Percentiles rank a stretch among this genome's conserved stretches.
phyloP scores from a whole-genome alignment of 2,888 invertebrate genomes.

The Ellobium chinense region DNA sequence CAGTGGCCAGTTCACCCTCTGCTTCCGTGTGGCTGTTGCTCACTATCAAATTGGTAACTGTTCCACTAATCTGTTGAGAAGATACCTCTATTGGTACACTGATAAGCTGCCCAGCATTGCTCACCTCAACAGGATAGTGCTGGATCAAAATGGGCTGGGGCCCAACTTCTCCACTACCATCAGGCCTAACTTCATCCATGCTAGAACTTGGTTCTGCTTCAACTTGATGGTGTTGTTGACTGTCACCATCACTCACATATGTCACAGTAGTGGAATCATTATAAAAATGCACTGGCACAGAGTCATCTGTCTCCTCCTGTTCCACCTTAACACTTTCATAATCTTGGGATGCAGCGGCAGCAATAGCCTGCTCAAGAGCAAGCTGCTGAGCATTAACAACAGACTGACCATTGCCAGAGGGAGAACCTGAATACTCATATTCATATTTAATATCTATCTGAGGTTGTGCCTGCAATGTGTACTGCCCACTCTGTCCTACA shows the following conservation, averaged over 20 bases:
- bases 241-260: not conserved
- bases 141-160: not conserved
- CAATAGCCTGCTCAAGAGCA: not conserved
- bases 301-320: not conserved
- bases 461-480: not conserved
- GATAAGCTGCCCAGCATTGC: not conserved
- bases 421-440: not conserved
- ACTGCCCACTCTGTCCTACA: slow-evolving; percentile 2
- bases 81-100: not conserved
- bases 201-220: not conserved
- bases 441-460: slow-evolving; percentile 15
- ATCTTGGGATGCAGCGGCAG: not conserved
- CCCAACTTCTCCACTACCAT: not conserved
- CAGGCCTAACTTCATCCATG: not conserved
- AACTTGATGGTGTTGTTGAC: not conserved
- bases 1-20: no score
- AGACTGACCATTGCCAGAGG: not conserved
- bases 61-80: not conserved
- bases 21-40: not conserved
- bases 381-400: not conserved
- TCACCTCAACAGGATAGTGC: slow-evolving; percentile 1
- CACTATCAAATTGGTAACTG: not conserved
- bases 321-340: not conserved
- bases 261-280: slow-evolving; percentile 1
- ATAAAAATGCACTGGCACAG: not conserved